A percentile compares a stretch with the other conserved stretches of the same genome.
Conservation (phyloP, 2,888 invertebrate species). For the Crocallis elinguaria region DNA sequence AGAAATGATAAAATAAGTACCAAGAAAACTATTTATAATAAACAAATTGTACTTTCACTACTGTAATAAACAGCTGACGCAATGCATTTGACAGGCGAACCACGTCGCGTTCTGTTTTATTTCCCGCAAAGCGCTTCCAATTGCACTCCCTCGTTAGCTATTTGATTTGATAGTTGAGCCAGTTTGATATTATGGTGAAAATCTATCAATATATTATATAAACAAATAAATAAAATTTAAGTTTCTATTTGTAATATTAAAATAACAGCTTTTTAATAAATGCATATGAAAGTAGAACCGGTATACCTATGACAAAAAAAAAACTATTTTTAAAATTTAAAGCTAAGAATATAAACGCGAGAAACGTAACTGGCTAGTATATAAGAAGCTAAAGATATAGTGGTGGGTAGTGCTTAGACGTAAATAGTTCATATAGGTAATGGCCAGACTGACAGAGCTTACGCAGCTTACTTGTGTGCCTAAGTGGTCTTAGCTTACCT, state of each 20-base stretch:
- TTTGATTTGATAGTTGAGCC: conserved; percentile 36
- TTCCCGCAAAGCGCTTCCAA: conserved; percentile 15
- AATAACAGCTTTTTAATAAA: too few relatives aligned
- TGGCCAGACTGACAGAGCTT: background rate
- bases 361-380: too few relatives aligned
- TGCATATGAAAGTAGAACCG: too few relatives aligned
- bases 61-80: background rate
- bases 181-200: background rate
- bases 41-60: too few relatives aligned
- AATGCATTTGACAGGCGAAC: conserved; percentile 10
- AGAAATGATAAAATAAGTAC: too few relatives aligned
- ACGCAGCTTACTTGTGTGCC: background rate
- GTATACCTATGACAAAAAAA: too few relatives aligned
- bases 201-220: too few relatives aligned
- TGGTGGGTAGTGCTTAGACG: background rate
- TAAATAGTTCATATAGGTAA: background rate
- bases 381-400: background rate
- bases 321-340: too few relatives aligned
- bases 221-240: too few relatives aligned
- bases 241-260: too few relatives aligned
- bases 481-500: background rate
- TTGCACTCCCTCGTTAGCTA: conserved; percentile 32
- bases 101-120: conserved; percentile 22
- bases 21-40: too few relatives aligned
- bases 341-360: too few relatives aligned